phyloP scores from a whole-genome alignment of 2,113 vertebrate species.

The Octodon degus region DNA sequence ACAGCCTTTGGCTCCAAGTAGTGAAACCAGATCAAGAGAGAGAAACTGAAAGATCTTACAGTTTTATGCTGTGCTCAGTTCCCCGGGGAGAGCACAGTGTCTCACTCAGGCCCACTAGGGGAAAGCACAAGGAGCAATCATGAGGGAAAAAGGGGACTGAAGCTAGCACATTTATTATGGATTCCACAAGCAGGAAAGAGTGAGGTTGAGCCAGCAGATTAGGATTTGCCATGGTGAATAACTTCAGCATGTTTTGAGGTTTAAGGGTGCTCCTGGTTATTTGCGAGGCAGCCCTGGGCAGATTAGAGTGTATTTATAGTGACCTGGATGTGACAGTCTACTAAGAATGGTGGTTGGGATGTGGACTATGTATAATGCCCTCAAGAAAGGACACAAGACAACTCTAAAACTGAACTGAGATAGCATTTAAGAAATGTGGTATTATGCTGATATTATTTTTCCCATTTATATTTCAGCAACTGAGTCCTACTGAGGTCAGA shows the following conservation, averaged over 20 bases:
- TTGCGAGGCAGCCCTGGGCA: not conserved
- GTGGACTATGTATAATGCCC: not conserved
- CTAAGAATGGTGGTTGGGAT: not conserved
- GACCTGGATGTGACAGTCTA: not conserved
- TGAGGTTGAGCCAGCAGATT: not conserved
- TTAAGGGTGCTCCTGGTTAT: not conserved
- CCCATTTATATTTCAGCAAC: conserved; percentile 27
- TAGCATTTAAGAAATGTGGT: not conserved
- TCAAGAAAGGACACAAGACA: not conserved
- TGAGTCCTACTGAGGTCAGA: not conserved
- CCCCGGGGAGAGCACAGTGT: not conserved
- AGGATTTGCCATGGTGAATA: not conserved
- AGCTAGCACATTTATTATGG: not conserved
- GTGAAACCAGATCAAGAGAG: conserved; percentile 5
- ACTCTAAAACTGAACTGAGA: not conserved
- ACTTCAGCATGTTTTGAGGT: not conserved
- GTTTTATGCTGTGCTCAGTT: not conserved
- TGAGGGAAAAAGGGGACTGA: not conserved
- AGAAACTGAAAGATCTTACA: not conserved
- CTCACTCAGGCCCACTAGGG: not conserved
- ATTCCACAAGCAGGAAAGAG: not conserved
- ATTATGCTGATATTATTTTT: not conserved
- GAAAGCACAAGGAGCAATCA: not conserved
- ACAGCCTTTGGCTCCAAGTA: not conserved
- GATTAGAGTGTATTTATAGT: not conserved